These are phyloP conservation scores for Homarus gammarus DNA, from an alignment of 2,888 invertebrate genomes.

Conservation along the genomic window DNA sequence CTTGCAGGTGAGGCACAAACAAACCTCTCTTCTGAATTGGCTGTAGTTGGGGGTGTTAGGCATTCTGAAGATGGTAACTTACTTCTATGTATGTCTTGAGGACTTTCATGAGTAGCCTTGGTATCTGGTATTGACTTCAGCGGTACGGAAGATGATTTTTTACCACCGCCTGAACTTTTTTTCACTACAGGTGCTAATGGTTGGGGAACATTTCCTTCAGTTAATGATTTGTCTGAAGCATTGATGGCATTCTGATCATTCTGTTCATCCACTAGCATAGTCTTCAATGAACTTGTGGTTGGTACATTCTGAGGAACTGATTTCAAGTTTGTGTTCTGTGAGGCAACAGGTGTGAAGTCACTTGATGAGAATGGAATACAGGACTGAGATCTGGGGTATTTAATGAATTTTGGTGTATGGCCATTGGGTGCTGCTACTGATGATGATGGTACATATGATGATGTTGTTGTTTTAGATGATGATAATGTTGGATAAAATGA, in stretches of 20 bases:
- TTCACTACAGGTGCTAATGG: neutral
- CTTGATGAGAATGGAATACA: neutral
- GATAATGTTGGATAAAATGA: too few relatives aligned
- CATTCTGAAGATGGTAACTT: neutral
- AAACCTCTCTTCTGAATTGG: neutral
- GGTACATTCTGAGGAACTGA: neutral
- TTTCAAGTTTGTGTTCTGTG: neutral
- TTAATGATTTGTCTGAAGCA: neutral
- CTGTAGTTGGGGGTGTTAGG: neutral
- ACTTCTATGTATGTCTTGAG: neutral
- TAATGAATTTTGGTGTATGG: neutral
- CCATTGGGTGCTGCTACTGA: neutral
- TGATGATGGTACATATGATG: neutral
- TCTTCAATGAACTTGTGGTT: neutral
- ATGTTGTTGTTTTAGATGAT: too few relatives aligned
- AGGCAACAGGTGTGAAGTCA: neutral
- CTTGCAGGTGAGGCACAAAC: neutral
- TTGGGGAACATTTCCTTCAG: neutral
- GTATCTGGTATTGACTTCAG: neutral
- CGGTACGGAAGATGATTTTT: too few relatives aligned
- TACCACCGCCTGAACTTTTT: too few relatives aligned
- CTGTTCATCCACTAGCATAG: neutral
- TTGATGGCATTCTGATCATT: neutral
- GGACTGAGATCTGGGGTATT: conserved; percentile 5
- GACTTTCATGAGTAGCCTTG: neutral